phyloP scores from a whole-genome alignment of 2,797 vertebrate species.

The Sarcophilus harrisii region DNA sequence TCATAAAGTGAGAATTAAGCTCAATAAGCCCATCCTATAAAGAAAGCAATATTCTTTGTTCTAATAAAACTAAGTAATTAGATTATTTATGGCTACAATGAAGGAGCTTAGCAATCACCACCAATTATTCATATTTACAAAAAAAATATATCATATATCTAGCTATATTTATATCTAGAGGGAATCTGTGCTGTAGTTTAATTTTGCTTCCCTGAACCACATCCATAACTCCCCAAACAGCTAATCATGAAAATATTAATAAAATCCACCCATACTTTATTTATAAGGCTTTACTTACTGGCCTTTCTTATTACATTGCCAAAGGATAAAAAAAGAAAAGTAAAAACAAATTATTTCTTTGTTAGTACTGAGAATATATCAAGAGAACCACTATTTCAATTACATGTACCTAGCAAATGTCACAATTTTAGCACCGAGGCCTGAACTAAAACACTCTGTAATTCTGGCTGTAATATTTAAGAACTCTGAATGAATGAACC shows the following conservation, averaged over 20 bases:
- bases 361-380: conserved; percentile 59
- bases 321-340: conserved; percentile 55
- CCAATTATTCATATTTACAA: conserved; percentile 60
- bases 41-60: conserved; percentile 34
- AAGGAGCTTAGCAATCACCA: conserved; percentile 57
- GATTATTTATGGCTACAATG: conserved; percentile 57
- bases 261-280: conserved; percentile 70
- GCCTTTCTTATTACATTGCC: conserved; percentile 52
- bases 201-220: conserved; percentile 52
- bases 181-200: conserved; percentile 35
- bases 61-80: conserved; percentile 56
- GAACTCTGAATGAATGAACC: conserved; percentile 17
- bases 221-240: conserved; percentile 66
- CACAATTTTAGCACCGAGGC: conserved; percentile 28
- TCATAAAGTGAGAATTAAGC: background rate
- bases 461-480: conserved; percentile 48
- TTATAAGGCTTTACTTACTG: conserved; percentile 66
- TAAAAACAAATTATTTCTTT: conserved; percentile 74
- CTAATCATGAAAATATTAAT: conserved; percentile 69
- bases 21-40: conserved; percentile 28
- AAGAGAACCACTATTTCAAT: conserved; percentile 45
- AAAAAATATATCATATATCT: conserved; percentile 61
- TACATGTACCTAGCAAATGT: conserved; percentile 48
- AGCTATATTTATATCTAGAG: conserved; percentile 54
- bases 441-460: conserved; percentile 51